Evolutionary conservation across 2,888 invertebrate genomes (phyloP).

Genomic region (Luperina testacea): DNA sequence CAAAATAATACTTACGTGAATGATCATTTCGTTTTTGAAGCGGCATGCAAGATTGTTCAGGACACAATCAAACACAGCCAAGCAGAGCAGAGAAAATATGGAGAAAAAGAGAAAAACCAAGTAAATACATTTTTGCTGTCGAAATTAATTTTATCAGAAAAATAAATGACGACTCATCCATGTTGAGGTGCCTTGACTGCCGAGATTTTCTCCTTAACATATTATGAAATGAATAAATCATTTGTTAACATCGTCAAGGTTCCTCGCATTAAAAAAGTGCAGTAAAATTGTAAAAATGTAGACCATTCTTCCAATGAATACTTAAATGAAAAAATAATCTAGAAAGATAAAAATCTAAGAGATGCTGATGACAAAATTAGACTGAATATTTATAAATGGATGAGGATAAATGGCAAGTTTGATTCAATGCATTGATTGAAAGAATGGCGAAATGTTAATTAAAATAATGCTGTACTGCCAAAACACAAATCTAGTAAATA

Average conservation of each 20-base stretch:
- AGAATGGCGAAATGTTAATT: constrained; percentile 76
- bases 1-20: constrained; percentile 94
- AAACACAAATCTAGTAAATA: constrained; percentile 80
- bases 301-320: constrained; percentile 81
- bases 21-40: constrained; percentile 93
- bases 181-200: constrained; percentile 87
- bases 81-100: constrained; percentile 95
- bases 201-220: constrained; percentile 55
- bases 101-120: constrained; percentile 94
- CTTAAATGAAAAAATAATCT: constrained; percentile 38
- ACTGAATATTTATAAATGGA: constrained; percentile 48
- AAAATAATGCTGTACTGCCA: constrained; percentile 87
- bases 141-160: constrained; percentile 88
- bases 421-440: constrained; percentile 73
- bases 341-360: constrained; percentile 35
- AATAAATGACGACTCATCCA: constrained; percentile 88
- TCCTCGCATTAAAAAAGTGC: constrained; percentile 87
- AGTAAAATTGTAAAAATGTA: constrained; percentile 86
- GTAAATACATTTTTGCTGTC: constrained; percentile 92
- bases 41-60: constrained; percentile 94
- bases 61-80: constrained; percentile 95
- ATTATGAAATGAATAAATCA: constrained; percentile 55
- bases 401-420: constrained; percentile 33
- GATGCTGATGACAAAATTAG: constrained; percentile 23
- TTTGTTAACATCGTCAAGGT: constrained; percentile 79